Conservation (phyloP, 2,888 invertebrate genomes). For the Trilocha varians region DNA sequence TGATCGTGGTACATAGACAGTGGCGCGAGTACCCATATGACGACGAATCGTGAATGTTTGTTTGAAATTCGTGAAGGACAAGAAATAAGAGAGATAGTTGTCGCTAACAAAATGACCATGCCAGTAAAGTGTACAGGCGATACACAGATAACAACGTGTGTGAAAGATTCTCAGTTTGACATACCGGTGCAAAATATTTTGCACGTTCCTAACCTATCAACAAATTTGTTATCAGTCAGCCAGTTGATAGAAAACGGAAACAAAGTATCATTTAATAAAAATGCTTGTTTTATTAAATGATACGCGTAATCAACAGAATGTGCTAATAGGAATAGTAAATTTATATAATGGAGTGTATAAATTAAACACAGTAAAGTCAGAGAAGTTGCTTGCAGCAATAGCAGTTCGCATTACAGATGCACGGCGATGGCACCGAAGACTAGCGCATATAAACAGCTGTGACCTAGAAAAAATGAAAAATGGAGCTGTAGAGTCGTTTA, state of each 20-base stretch:
- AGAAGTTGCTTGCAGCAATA: too few species aligned
- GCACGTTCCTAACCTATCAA: constrained; percentile 11
- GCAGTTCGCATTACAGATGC: too few species aligned
- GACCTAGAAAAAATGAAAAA: constrained; percentile 16
- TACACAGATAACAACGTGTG: constrained; percentile 4
- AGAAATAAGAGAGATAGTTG: constrained; percentile 15
- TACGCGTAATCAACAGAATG: constrained; percentile 8
- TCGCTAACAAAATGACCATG: constrained; percentile 16
- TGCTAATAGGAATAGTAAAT: too few species aligned
- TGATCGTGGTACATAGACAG: constrained; percentile 7
- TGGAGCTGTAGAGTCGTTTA: constrained; percentile 22
- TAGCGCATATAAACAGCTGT: constrained; percentile 6
- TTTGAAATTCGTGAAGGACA: constrained; percentile 5
- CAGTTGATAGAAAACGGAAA: constrained; percentile 9
- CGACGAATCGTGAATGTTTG: neutral
- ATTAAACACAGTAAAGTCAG: too few species aligned
- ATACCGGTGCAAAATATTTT: constrained; percentile 7
- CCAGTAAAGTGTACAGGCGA: constrained; percentile 11
- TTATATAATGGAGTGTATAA: neutral
- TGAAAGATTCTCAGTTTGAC: constrained; percentile 7
- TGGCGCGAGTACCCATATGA: constrained; percentile 4
- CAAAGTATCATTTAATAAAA: constrained; percentile 6
- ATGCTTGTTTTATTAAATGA: constrained; percentile 8
- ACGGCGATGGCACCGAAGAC: too few species aligned
- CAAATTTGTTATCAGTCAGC: constrained; percentile 16